These are phyloP conservation scores for Zelostemma sp. DNA, from an alignment of 1,140 invertebrate species.

Conservation along the genomic window DNA sequence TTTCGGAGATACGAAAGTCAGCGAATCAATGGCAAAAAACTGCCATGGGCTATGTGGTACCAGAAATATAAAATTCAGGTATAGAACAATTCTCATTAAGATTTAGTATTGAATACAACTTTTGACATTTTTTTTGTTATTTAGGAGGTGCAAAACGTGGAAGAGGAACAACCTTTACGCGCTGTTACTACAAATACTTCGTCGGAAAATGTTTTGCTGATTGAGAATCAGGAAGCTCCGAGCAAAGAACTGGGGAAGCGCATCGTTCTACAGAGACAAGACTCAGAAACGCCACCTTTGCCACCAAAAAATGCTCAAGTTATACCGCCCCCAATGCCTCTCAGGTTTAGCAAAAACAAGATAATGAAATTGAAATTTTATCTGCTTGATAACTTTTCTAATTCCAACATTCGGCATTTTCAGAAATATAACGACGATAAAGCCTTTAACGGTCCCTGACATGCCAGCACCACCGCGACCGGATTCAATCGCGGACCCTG, in stretches of 20 bases:
- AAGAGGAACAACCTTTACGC: constrained; percentile 54
- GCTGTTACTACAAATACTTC: constrained; percentile 4
- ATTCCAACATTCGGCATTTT: not conserved
- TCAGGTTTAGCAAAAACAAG: constrained; percentile 31
- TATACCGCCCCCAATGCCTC: constrained; percentile 62
- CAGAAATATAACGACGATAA: constrained; percentile 61
- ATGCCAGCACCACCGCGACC: constrained; percentile 65
- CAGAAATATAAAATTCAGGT: constrained; percentile 64
- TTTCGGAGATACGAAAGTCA: constrained; percentile 84
- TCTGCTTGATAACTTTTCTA: not conserved
- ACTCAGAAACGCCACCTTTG: constrained; percentile 63
- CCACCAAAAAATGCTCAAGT: constrained; percentile 63
- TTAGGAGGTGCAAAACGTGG: constrained; percentile 58
- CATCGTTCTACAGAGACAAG: constrained; percentile 51
- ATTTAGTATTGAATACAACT: not conserved
- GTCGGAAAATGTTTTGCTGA: constrained; percentile 13
- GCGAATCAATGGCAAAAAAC: constrained; percentile 77
- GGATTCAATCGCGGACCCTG: constrained; percentile 54
- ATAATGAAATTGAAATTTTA: not conserved
- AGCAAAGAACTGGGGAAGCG: constrained; percentile 37
- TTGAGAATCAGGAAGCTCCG: constrained; percentile 20
- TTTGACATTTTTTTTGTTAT: constrained; percentile 17
- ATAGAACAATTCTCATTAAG: constrained; percentile 9
- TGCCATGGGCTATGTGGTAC: constrained; percentile 77
- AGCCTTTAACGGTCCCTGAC: constrained; percentile 61